Evolutionary conservation across 53 echinoderm and acorn worm genomes (phyloP), one percentile per base, ranked within the genome.

Genomic region (Echinarachnius parma): DNA sequence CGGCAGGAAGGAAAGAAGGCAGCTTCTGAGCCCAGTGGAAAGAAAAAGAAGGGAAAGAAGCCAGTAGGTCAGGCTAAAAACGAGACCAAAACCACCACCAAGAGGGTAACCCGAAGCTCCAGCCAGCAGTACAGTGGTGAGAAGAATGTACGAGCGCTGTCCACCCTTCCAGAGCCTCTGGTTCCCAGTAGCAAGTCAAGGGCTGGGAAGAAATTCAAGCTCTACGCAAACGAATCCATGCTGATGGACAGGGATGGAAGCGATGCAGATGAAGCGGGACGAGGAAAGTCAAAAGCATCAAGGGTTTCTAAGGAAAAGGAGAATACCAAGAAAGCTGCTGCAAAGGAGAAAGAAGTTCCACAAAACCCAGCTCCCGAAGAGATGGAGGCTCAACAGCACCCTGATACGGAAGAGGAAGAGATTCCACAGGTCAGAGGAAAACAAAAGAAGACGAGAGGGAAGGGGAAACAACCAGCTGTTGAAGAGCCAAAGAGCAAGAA

Each of bases 211-310:
- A 82, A 49, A 58, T 82, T 82, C 47, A 75, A 58, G 46, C 66
- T 82, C 28, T 82, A 82, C 57, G 64, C 76, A 10, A 66, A 82
- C 23, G 28, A 24, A n/a, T 56, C 74, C 9, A 16, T 66, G n/a
- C 1, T 72, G 58, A 56, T 72, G 58, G 39, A 49, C 5, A 47
- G 29, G n/a, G 0, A 21, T 31, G 52, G 53, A 9, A 69, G 31
- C 1, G 34, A 52, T n/a, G n/a, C n/a, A n/a, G n/a, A n/a, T n/a
- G n/a, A n/a, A n/a, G n/a, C n/a, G n/a, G n/a, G n/a, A n/a, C 4
- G 20, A 26, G 5, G 26, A 57, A 57, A n/a, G n/a, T 10, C 13
- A 50, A 9, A 5, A 18, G 10, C 50, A 49, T 4, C 11, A 9
- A 49, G 19, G 19, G 19, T 4, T 49, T 4, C 7, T 13, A 39